Percentiles rank a stretch among this genome's conserved stretches.
Evolutionary conservation across 2,888 invertebrate genomes (phyloP).

Genomic region (Muscina levida): DNA sequence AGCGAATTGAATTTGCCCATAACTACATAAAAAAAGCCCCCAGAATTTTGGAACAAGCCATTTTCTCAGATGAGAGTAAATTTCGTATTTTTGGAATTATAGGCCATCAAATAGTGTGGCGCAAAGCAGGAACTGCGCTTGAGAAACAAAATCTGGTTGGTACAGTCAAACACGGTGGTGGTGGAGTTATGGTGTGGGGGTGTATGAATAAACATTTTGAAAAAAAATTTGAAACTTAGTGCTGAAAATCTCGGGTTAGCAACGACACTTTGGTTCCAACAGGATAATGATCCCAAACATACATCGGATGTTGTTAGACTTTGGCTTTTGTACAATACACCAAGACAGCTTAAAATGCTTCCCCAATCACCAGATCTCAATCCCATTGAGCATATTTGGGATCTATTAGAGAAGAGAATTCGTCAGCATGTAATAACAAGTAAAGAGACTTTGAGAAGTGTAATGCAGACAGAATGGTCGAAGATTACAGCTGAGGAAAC

Average conservation of each 20-base stretch:
- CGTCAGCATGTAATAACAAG: slow-evolving; percentile 8
- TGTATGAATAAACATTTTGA: slow-evolving; percentile 42
- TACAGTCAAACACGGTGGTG: slow-evolving; percentile 26
- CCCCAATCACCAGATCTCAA: slow-evolving; percentile 26
- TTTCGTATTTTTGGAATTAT: slow-evolving; percentile 33
- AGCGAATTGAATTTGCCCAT: slow-evolving; percentile 44
- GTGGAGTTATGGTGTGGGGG: slow-evolving; percentile 38
- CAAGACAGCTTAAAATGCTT: slow-evolving; percentile 21
- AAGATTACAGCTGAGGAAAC: slow-evolving; percentile 30
- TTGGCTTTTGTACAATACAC: neutral
- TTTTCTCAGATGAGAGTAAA: slow-evolving; percentile 27
- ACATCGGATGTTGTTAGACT: slow-evolving; percentile 53
- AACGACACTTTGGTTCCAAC: slow-evolving; percentile 30
- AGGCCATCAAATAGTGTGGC: slow-evolving; percentile 32
- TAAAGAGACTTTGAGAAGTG: slow-evolving; percentile 25
- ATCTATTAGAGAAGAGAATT: slow-evolving; percentile 32
- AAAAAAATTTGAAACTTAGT: slow-evolving; percentile 52
- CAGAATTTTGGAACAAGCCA: slow-evolving; percentile 14
- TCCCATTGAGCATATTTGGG: slow-evolving; percentile 26
- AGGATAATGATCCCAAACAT: slow-evolving; percentile 28
- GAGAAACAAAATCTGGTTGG: slow-evolving; percentile 56
- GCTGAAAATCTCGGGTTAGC: slow-evolving; percentile 40
- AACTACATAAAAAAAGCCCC: slow-evolving; percentile 40
- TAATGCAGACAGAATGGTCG: slow-evolving; percentile 15
- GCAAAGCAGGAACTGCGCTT: slow-evolving; percentile 31